These are phyloP conservation scores for Naso thynnoides DNA, from an alignment of 2,797 vertebrate species.

Conservation along the genomic window DNA sequence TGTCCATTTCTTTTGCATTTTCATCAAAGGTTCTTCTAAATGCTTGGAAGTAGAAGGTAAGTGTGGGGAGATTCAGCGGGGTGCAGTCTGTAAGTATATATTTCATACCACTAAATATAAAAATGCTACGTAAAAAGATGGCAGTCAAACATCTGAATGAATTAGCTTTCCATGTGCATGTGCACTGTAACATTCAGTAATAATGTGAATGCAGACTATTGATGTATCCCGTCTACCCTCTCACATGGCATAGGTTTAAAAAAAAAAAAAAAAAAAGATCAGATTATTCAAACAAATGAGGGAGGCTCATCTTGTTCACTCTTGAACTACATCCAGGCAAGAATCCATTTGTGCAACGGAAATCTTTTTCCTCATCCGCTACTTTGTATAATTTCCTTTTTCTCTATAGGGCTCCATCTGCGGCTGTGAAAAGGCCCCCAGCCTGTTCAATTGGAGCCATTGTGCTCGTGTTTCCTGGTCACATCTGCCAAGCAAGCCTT, in stretches of 20 bases:
- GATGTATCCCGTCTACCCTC: background rate
- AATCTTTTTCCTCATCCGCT: constrained; percentile 57
- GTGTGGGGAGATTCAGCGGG: no score
- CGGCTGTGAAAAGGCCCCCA: constrained; percentile 66
- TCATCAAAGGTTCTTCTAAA: no score
- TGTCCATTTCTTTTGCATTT: no score
- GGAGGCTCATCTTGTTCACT: constrained; percentile 31
- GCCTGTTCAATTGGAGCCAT: constrained; percentile 72
- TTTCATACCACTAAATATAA: no score
- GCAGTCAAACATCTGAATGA: constrained; percentile 2
- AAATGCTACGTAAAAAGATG: no score
- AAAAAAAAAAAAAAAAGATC: constrained; percentile 26
- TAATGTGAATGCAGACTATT: background rate
- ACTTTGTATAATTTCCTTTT: constrained; percentile 71
- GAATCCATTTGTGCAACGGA: constrained; percentile 68
- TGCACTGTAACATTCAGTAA: background rate
- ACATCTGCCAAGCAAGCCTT: constrained; percentile 79
- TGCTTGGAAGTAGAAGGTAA: no score
- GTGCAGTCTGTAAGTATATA: no score
- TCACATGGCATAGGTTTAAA: constrained; percentile 3
- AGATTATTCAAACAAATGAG: constrained; percentile 43
- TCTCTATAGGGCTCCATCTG: constrained; percentile 76
- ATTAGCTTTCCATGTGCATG: background rate
- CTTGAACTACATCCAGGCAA: constrained; percentile 65
- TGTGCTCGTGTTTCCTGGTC: constrained; percentile 76